Conservation (phyloP, 2,113 vertebrate genomes). For the Ptychochromis oligacanthus region DNA sequence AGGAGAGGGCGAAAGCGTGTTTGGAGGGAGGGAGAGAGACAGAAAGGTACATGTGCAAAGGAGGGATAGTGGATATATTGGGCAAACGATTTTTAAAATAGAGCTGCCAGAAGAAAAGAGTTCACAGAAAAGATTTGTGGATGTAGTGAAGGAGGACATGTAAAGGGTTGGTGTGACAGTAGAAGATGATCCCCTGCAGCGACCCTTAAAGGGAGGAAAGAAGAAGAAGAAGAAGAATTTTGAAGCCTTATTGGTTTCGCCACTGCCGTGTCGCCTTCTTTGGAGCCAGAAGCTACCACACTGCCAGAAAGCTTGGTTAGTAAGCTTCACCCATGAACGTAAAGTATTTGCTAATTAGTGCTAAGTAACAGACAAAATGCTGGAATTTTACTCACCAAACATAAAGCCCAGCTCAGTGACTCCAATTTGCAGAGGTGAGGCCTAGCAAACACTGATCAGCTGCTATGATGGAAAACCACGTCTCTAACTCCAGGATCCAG, state of each 20-base stretch:
- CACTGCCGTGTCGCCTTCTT: not conserved
- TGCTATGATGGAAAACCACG: not conserved
- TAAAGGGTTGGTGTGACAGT: not conserved
- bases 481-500: not conserved
- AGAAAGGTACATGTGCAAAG: not conserved
- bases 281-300: not conserved
- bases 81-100: too few species aligned
- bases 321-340: not conserved
- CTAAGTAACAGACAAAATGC: not conserved
- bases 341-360: not conserved
- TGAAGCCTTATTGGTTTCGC: not conserved
- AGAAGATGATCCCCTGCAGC: not conserved
- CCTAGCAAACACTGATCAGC: not conserved
- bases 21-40: not conserved
- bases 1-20: accelerated
- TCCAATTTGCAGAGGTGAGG: not conserved
- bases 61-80: not conserved
- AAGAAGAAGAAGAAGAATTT: not conserved
- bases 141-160: not conserved
- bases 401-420: not conserved
- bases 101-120: too few species aligned
- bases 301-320: not conserved
- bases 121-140: not conserved
- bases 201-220: too few species aligned
- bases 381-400: not conserved